These are phyloP conservation scores for Pangasianodon gigas DNA, from an alignment of 2,113 vertebrate genomes.

Conservation along the genomic window DNA sequence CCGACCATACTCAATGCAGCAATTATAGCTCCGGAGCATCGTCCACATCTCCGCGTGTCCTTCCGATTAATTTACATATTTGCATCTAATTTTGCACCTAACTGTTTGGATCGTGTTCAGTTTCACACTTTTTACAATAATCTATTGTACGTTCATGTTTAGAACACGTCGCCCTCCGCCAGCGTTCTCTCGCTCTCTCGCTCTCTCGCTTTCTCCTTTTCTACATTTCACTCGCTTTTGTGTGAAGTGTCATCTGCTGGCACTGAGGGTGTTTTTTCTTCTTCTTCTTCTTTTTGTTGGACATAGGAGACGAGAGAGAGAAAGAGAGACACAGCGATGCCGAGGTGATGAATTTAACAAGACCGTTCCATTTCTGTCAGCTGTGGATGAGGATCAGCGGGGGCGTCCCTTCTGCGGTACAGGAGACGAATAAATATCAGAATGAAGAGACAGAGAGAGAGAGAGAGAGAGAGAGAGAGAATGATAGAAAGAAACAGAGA, in stretches of 20 bases:
- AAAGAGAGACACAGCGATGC: background rate
- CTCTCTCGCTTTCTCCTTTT: background rate
- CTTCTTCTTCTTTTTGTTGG: background rate
- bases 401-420: background rate
- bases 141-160: background rate
- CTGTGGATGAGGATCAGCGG: slow-evolving; percentile 41
- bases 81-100: background rate
- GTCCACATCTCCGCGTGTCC: background rate
- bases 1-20: background rate
- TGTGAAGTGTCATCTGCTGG: slow-evolving; percentile 8
- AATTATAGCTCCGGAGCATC: background rate
- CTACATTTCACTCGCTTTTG: background rate
- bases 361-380: slow-evolving; percentile 63
- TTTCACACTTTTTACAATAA: background rate
- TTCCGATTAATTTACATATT: background rate
- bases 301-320: slow-evolving; percentile 40
- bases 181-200: background rate
- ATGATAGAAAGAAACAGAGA: background rate
- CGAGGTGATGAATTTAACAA: slow-evolving; percentile 39
- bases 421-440: background rate
- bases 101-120: background rate
- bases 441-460: background rate
- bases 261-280: slow-evolving; percentile 2
- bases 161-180: background rate
- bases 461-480: background rate